phyloP scores from a whole-genome alignment of 2,113 vertebrate genomes.

The Cricetomys ansorgei region DNA sequence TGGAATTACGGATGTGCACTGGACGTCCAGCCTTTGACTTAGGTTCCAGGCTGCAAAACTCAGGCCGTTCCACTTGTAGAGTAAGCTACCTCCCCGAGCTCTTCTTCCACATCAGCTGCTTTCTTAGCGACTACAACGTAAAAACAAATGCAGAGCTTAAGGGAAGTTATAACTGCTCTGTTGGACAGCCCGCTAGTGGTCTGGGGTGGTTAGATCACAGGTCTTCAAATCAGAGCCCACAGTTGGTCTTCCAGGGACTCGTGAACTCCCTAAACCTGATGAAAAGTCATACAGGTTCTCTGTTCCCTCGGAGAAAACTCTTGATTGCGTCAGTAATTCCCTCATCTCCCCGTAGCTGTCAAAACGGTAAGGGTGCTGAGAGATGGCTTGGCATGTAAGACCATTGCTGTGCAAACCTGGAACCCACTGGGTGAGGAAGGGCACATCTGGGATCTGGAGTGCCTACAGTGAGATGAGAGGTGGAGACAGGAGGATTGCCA shows the following conservation, averaged over 20 bases:
- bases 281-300: conserved; percentile 32
- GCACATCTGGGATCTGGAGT: no score
- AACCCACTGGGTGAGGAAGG: not conserved
- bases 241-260: not conserved
- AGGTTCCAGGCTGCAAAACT: not conserved
- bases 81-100: not conserved
- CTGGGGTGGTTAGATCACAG: not conserved
- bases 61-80: no score
- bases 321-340: not conserved
- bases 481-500: not conserved
- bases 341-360: not conserved
- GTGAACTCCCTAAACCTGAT: conserved; percentile 15
- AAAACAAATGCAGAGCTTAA: not conserved
- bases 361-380: not conserved
- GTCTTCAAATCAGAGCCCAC: conserved; percentile 33
- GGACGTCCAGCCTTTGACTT: not conserved
- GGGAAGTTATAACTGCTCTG: not conserved
- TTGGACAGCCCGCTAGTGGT: no score
- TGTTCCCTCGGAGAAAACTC: not conserved
- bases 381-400: not conserved
- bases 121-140: not conserved
- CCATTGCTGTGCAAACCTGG: not conserved
- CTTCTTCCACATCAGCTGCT: not conserved
- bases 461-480: not conserved
- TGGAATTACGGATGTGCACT: not conserved